Base-by-base conservation (phyloP, 2,888 invertebrate genomes). In the Panopea generosa region DNA sequence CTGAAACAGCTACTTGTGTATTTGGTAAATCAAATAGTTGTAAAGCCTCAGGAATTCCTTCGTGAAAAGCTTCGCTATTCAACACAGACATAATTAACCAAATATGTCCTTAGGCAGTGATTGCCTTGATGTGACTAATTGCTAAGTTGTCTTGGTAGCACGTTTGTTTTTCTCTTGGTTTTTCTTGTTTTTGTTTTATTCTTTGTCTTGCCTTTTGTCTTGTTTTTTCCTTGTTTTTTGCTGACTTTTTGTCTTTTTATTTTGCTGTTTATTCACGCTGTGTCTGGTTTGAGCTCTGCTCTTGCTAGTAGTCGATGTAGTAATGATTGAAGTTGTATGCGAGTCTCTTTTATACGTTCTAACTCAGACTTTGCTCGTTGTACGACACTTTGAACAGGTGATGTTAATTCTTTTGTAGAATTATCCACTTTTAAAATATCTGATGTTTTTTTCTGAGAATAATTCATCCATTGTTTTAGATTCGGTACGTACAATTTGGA, bases 1-100 rank as follows among this genome's bases (percentile, higher is more conserved):
- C 60, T n/a, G 62, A 59, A 6, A 77, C 55, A 9, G 69, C 77
- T 29, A 68, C 69, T 38, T 73, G 70, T 38, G 70, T 69, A 20
- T 61, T 69, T 14, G 74, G 77, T 18, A 73, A 40, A 16, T 59
- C 53, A 45, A 77, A 77, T 38, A 74, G 49, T 18, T 47, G 49
- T 9, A 78, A 50, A 24, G 50, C 40, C 22, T 45, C 49, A 6
- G 78, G 78, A 50, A 62, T 62, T 16, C 50, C 62, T 29, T 50
- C 62, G 20, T 62, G 52, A 62, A 62, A 62, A 50, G 62, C 29
- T 6, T 33, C 62, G 26, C 52, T 62, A 52, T 62, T 62, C 16
- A 62, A 62, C 62, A 62, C 38, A 18, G 56, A 56, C 56, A 56
- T 56, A 38, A n/a, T 56, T 56, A 56, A n/a, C 38, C 56, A 18